phyloP scores from a whole-genome alignment of 2,888 invertebrate species.

The Empis livida region DNA sequence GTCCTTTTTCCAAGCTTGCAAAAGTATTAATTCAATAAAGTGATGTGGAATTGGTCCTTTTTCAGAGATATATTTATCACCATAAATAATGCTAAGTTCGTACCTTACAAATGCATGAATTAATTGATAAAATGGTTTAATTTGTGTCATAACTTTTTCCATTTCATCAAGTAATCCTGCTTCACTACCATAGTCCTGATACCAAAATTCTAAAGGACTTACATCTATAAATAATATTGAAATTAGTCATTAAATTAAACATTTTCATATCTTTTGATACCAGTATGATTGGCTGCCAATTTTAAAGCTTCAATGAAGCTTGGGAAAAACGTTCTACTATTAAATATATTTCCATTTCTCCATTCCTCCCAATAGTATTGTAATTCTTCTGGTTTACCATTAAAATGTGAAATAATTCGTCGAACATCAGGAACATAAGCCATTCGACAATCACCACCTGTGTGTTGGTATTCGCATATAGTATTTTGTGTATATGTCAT shows the following conservation, averaged over 20 bases:
- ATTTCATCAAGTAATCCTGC: slow-evolving; percentile 24
- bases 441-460: too few species aligned
- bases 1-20: slow-evolving; percentile 48
- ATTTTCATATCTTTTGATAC: too few species aligned
- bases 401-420: neutral
- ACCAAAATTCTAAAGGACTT: neutral
- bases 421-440: too few species aligned
- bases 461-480: too few species aligned
- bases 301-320: neutral
- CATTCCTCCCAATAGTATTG: slow-evolving; percentile 7
- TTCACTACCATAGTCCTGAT: too few species aligned
- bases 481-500: too few species aligned
- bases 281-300: slow-evolving; percentile 1
- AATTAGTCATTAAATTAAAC: neutral
- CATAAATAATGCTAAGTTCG: slow-evolving; percentile 55
- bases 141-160: slow-evolving; percentile 33
- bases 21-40: slow-evolving; percentile 26
- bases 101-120: slow-evolving; percentile 68
- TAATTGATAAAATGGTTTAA: slow-evolving; percentile 58
- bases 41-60: slow-evolving; percentile 66
- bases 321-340: neutral
- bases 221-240: neutral
- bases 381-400: slow-evolving; percentile 4
- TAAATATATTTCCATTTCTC: neutral
- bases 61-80: slow-evolving; percentile 46